These are phyloP conservation scores for Rattus norvegicus DNA, from an alignment of 2,113 vertebrate species.

Conservation along the genomic window DNA sequence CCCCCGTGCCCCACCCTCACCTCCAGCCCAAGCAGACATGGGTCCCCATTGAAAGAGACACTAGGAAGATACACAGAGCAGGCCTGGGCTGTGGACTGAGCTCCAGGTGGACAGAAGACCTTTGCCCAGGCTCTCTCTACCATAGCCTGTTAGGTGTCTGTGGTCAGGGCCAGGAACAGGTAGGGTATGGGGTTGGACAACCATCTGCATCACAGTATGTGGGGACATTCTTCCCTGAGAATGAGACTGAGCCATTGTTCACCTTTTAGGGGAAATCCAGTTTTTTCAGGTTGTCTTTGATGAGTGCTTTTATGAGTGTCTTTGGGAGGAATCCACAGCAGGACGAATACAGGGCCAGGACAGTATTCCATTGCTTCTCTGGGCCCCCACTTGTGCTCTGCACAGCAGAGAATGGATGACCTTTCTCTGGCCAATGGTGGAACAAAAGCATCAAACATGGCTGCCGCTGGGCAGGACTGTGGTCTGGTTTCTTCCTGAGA, in stretches of 20 bases:
- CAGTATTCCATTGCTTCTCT: neutral
- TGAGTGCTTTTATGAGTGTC: neutral
- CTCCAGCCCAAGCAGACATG: too few relatives aligned
- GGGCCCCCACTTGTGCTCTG: neutral
- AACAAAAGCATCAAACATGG: neutral
- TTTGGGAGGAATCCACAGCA: too few relatives aligned
- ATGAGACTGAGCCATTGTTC: neutral
- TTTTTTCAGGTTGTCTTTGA: neutral
- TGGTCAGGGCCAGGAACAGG: neutral
- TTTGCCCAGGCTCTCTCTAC: neutral
- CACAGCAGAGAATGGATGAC: neutral
- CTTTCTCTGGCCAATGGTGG: accelerated
- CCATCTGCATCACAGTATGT: too few relatives aligned
- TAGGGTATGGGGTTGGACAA: accelerated
- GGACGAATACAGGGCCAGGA: too few relatives aligned
- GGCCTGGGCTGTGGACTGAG: neutral
- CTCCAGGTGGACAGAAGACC: accelerated
- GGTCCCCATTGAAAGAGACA: neutral
- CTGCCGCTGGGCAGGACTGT: too few relatives aligned
- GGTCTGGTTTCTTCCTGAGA: neutral
- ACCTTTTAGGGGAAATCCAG: neutral
- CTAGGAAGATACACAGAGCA: neutral
- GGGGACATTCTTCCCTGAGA: neutral
- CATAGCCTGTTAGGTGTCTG: neutral
- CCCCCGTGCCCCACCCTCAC: neutral